These are phyloP conservation scores for Parapristionchus giblindavisi DNA, from an alignment of 2,888 invertebrate genomes.

Conservation along the genomic window DNA sequence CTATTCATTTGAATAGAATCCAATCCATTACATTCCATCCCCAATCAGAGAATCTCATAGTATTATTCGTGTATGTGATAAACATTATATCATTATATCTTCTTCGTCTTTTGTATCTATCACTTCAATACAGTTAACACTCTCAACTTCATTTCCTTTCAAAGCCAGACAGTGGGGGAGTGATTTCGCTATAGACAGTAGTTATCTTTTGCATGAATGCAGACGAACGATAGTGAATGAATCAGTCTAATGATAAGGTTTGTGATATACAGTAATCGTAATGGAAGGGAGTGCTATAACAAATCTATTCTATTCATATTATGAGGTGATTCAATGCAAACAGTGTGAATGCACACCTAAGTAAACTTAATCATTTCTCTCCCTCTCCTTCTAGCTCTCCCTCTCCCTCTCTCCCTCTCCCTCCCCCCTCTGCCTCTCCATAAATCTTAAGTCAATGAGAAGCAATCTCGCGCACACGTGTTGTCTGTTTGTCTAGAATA, in stretches of 20 bases:
- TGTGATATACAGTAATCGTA: not conserved
- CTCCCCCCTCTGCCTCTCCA: not conserved
- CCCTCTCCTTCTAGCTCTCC: conserved; percentile 1
- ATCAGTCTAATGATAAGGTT: not conserved
- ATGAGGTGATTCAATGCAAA: too few species aligned
- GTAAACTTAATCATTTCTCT: not conserved
- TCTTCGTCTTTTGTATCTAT: too few species aligned
- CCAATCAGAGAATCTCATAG: too few species aligned
- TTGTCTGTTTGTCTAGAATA: conserved; percentile 9
- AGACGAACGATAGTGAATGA: not conserved
- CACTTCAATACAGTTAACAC: too few species aligned
- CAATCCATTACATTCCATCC: not conserved
- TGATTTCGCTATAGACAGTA: not conserved
- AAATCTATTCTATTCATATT: not conserved
- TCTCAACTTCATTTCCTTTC: too few species aligned
- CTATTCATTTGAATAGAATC: conserved; percentile 17
- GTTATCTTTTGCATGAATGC: not conserved
- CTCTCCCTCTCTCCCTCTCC: not conserved
- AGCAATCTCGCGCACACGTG: conserved; percentile 31
- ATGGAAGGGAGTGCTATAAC: not conserved
- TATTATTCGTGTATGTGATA: too few species aligned
- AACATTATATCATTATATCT: too few species aligned
- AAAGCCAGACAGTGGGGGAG: not conserved
- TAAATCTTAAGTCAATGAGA: conserved; percentile 14
- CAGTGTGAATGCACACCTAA: conserved; percentile 28